Evolutionary conservation across 2,888 invertebrate genomes (phyloP), one percentile per base, ranked within the genome.

Genomic region (Cataglyphis rosenhaueri): DNA sequence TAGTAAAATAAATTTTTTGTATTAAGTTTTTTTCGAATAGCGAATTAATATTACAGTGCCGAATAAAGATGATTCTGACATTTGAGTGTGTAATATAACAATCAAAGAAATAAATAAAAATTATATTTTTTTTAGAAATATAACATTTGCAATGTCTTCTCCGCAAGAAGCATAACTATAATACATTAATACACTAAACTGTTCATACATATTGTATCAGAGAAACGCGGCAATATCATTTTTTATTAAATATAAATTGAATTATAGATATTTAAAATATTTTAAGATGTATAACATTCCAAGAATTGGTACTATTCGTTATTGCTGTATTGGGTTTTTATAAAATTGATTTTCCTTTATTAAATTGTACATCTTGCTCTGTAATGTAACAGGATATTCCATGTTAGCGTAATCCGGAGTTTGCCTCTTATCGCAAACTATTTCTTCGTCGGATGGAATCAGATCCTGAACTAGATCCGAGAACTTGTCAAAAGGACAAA

Each of bases 401-500:
- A 29, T 41, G 3, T 41, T 0, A 0, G 59, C 74, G 12, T 78
- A 85, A 18, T 66, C 48, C 0, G n/a, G 0, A 3, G 83, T 73
- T 0, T 62, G 1, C 0, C 48, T 52, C 41, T 90, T 90, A 3
- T 88, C 70, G 21, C 93, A 93, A 41, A 86, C 29, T 8, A 86
- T 8, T 18, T 89, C 81, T n/a, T 91, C 87, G 12, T 91, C 84
- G 12, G 66, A 84, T 0, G 91, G 91, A 12, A 92, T 82, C 15
- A 91, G 61, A 3, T 91, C 79, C 0, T 71, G 81, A 1, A 86
- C 85, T 10, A 93, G 32, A 10, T 88, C n/a, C 0, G 83, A 52
- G 41, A 91, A 93, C 10, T 87, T 86, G 0, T 87, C 84, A 18
- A 93, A 68, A 0, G 91, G 90, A 52, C 93, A 93, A 4, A 91